phyloP scores from a whole-genome alignment of 2,797 vertebrate species.

The Sebastes diaconus region DNA sequence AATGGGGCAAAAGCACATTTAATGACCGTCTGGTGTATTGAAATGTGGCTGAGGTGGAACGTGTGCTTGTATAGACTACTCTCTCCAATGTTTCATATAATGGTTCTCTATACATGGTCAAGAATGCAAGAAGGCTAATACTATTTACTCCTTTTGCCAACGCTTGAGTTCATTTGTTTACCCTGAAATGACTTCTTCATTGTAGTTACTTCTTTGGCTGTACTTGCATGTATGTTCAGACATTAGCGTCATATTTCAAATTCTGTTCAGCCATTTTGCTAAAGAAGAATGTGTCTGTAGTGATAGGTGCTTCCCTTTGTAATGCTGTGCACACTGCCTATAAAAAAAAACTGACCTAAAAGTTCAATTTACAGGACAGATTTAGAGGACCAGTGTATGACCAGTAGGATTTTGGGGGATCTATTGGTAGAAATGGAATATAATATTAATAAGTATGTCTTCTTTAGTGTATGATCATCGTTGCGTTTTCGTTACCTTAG shows the following conservation, averaged over 20 bases:
- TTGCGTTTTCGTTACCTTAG: too few relatives aligned
- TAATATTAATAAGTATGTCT: too few relatives aligned
- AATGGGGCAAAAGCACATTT: constrained; percentile 9
- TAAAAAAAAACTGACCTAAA: too few relatives aligned
- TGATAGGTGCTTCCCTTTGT: not conserved
- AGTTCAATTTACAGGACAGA: too few relatives aligned
- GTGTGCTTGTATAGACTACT: not conserved
- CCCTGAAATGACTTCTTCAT: not conserved
- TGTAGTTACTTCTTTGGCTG: not conserved
- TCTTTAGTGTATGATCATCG: too few relatives aligned
- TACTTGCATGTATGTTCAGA: not conserved
- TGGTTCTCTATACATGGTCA: not conserved
- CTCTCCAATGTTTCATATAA: not conserved
- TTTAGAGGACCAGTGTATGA: too few relatives aligned
- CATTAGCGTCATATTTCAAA: not conserved
- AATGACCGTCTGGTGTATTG: not conserved
- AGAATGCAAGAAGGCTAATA: not conserved
- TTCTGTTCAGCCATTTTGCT: not conserved
- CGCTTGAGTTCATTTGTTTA: not conserved
- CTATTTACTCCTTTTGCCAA: not conserved
- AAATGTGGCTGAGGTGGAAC: not conserved
- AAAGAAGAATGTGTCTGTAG: not conserved
- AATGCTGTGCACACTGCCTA: too few relatives aligned
- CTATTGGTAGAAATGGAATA: too few relatives aligned
- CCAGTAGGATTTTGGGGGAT: too few relatives aligned